These are phyloP conservation scores for Sinopyrophorus schimmeli DNA, from an alignment of 2,888 invertebrate species.

Conservation along the genomic window DNA sequence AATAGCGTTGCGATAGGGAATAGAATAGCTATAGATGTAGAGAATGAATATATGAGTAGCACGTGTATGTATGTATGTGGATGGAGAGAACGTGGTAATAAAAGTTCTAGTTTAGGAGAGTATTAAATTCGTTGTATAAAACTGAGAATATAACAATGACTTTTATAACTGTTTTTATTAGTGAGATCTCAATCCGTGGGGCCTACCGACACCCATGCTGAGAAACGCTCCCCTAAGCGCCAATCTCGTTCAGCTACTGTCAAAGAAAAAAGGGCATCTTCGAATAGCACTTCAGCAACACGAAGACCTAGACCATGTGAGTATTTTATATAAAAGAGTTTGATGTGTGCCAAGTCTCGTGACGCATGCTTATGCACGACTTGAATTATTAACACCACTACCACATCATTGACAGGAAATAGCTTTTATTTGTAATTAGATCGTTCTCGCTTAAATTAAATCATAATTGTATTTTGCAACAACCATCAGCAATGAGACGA, in stretches of 20 bases:
- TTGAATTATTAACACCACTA: constrained; percentile 16
- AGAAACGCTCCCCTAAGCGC: constrained; percentile 78
- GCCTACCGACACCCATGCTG: constrained; percentile 61
- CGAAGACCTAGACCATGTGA: constrained; percentile 73
- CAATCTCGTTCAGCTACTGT: constrained; percentile 70
- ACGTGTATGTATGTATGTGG: too few relatives aligned
- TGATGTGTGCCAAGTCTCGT: constrained; percentile 57
- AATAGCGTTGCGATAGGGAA: too few relatives aligned
- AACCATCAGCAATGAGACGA: neutral
- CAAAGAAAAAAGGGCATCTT: constrained; percentile 57
- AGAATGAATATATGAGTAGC: too few relatives aligned
- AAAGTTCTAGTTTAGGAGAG: too few relatives aligned
- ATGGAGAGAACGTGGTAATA: too few relatives aligned
- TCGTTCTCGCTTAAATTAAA: constrained; percentile 9
- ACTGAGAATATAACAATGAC: neutral
- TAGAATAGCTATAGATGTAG: too few relatives aligned
- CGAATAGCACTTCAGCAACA: constrained; percentile 60
- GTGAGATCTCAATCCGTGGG: constrained; percentile 74
- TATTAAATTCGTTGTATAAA: too few relatives aligned
- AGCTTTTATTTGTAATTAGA: constrained; percentile 28
- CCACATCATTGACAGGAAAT: constrained; percentile 16
- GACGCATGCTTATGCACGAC: constrained; percentile 34
- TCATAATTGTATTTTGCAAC: neutral
- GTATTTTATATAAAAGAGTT: constrained; percentile 48
- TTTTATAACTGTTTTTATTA: constrained; percentile 39